Conservation (phyloP, 2,113 vertebrate genomes). For the Halcyon senegalensis region DNA sequence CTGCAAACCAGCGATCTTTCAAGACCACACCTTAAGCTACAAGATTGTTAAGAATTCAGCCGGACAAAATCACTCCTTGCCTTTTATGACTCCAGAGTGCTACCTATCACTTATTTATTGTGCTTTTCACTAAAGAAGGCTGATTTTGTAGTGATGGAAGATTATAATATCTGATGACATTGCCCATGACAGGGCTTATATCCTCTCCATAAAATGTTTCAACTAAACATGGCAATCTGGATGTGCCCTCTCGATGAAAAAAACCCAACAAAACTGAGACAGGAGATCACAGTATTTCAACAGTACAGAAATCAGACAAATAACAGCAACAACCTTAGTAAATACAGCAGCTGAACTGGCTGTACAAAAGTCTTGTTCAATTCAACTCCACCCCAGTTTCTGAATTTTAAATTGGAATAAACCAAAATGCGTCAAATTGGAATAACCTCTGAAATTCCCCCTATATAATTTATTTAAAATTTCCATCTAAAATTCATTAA, state of each 20-base stretch:
- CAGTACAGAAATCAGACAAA: background rate
- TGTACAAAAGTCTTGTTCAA: constrained; percentile 15
- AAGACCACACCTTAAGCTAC: constrained; percentile 37
- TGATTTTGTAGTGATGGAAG: background rate
- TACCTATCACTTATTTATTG: background rate
- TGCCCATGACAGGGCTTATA: background rate
- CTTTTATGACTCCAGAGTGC: background rate
- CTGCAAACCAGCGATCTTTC: background rate
- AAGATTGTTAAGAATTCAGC: background rate
- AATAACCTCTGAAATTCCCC: constrained; percentile 35
- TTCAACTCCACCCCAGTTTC: background rate
- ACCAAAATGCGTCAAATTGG: constrained; percentile 42
- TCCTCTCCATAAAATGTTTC: background rate
- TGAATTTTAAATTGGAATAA: constrained; percentile 47
- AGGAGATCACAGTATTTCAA: background rate
- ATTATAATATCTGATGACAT: background rate
- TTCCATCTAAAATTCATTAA: constrained; percentile 59
- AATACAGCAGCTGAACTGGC: background rate
- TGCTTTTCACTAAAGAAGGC: background rate
- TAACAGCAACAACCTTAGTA: background rate
- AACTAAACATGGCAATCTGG: background rate
- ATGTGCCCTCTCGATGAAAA: background rate
- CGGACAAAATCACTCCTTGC: background rate
- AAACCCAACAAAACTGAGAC: background rate
- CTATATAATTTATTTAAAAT: constrained; percentile 57